Evolutionary conservation across 1,140 invertebrate species (phyloP).

Genomic region (Palaemon carinicauda): DNA sequence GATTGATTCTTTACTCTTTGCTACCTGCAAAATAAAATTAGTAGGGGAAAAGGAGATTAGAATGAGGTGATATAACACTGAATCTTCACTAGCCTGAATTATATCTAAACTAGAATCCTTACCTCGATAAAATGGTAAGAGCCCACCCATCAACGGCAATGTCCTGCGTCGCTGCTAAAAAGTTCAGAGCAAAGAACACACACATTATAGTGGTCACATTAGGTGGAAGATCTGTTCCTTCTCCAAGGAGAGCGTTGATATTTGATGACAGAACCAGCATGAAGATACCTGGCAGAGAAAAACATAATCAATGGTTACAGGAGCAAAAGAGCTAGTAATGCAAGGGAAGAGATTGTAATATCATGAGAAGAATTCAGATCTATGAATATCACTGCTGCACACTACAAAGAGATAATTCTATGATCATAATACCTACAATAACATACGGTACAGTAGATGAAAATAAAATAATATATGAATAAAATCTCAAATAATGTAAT

Average conservation of each 20-base stretch:
- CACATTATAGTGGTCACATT: slow-evolving; percentile 83
- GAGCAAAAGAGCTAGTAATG: background rate
- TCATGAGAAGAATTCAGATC: background rate
- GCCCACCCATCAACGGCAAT: slow-evolving; percentile 99
- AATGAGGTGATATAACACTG: no score
- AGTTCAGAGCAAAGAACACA: slow-evolving; percentile 92
- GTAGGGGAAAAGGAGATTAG: no score
- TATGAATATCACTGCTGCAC: no score
- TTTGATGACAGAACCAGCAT: slow-evolving; percentile 84
- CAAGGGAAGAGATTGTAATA: background rate
- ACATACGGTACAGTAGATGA: no score
- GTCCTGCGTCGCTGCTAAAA: slow-evolving; percentile 98
- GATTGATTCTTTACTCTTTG: no score
- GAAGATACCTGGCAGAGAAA: slow-evolving; percentile 68
- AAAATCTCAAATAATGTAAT: no score
- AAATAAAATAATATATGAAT: no score
- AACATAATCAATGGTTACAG: background rate
- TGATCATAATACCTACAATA: no score
- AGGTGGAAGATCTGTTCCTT: slow-evolving; percentile 67
- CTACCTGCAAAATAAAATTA: no score
- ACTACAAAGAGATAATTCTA: no score
- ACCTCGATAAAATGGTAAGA: slow-evolving; percentile 90
- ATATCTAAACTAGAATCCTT: slow-evolving; percentile 68
- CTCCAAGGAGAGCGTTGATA: slow-evolving; percentile 79
- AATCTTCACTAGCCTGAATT: no score